phyloP scores from a whole-genome alignment of 2,113 vertebrate genomes.

The Pungitius pungitius region DNA sequence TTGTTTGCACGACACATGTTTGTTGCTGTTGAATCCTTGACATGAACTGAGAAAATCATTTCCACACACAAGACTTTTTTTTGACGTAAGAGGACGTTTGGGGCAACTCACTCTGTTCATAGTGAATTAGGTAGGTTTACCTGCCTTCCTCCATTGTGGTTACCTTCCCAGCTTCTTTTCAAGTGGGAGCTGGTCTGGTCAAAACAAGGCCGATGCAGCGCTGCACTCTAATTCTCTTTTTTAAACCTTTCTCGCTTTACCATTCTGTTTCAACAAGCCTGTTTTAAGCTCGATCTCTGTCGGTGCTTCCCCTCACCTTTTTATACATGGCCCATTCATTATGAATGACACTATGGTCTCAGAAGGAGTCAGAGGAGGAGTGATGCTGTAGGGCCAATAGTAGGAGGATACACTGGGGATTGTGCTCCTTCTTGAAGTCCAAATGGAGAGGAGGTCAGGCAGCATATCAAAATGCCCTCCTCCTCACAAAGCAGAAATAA shows the following conservation, averaged over 20 bases:
- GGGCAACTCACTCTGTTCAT: neutral
- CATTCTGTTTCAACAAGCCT: conserved; percentile 39
- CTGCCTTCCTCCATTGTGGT: conserved; percentile 17
- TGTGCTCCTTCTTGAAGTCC: conserved; percentile 2
- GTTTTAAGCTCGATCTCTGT: conserved; percentile 28
- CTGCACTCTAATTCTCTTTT: conserved; percentile 17
- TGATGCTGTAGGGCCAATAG: conserved; percentile 30
- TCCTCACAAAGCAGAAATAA: neutral
- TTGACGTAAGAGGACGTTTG: neutral
- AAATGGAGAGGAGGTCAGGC: conserved; percentile 20
- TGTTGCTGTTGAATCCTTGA: neutral
- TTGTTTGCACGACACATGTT: neutral
- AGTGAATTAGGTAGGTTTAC: conserved; percentile 21
- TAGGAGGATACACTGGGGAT: conserved; percentile 1
- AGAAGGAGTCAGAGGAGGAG: conserved; percentile 25
- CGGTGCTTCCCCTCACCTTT: conserved; percentile 39
- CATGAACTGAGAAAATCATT: neutral
- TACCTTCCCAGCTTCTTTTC: conserved; percentile 6
- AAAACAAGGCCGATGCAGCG: conserved; percentile 9
- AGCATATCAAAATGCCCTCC: neutral
- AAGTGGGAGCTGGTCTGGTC: conserved; percentile 23
- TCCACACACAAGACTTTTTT: neutral
- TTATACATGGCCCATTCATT: conserved; percentile 47
- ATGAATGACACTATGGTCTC: conserved; percentile 55
- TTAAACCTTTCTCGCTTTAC: conserved; percentile 30